Base-by-base conservation (phyloP, 2,113 vertebrate genomes). In the Chaenogobius annularis region DNA sequence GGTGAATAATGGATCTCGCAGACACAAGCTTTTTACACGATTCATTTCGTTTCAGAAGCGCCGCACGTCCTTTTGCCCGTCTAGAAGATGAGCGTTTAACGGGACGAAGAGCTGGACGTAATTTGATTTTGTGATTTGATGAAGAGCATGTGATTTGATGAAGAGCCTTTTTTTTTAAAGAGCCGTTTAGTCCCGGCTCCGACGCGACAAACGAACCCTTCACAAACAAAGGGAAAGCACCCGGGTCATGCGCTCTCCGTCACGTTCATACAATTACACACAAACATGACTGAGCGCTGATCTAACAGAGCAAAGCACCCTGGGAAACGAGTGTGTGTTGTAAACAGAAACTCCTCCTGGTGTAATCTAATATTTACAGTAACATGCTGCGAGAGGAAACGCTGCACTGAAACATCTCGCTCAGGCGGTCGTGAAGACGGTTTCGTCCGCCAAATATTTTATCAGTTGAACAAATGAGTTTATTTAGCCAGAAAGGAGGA, bases 241-340 rank as follows among this genome's bases (percentile, higher is more conserved):
- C 46, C 55, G 10, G 17, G 70, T 85, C 86, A 90, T 86, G 86
- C 83, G 88, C 52, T 82, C 52, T 82, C 66, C 56, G 55, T 85
- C 78, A 84, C 31, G 69, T 68, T 73, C 61, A 80, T 75, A 83
- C 37, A 78, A 85, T 88, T 87, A 84, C 15, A 70, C 26, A 70
- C 54, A 44, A 82, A 48, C 68, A 23, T 52, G 56, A 61, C 61
- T 52, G 74, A 31, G 10, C 11, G 22, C 31, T 64, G 26, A 52
- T 58, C 54, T 13, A 13, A 44, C 37, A 74, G 31, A 23, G 73
- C 11, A 22, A 22, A 23, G 19, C 47, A 66, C 58, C 69, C 26
- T 74, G 69, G 61, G 65, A 80, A 76, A 23, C 71, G 37, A 31
- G 52, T 66, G 14, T 69, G 19, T 23, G 50, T 10, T 19, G 23